These are phyloP conservation scores for Gordius sp. DNA, from an alignment of 2,888 invertebrate species.

Conservation along the genomic window DNA sequence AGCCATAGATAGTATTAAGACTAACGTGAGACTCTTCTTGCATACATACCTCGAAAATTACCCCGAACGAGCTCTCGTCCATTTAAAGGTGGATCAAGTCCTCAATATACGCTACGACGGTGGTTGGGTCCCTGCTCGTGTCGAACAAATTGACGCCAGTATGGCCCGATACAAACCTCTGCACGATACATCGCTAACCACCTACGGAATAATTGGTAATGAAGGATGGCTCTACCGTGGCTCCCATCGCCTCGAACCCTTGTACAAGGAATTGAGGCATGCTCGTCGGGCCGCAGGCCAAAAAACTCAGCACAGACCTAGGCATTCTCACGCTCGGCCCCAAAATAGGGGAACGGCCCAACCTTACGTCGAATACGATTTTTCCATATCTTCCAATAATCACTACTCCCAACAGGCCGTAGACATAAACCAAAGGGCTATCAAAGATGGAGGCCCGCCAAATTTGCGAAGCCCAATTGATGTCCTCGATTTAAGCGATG, in stretches of 20 bases:
- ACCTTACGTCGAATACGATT: too few relatives aligned
- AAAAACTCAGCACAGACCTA: too few relatives aligned
- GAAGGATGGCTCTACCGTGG: background rate
- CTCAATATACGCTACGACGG: background rate
- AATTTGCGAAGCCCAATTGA: too few relatives aligned
- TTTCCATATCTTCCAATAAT: too few relatives aligned
- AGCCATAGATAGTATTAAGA: background rate
- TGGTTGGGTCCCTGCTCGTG: background rate
- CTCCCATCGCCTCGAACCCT: background rate
- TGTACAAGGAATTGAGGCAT: background rate
- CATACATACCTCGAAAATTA: background rate
- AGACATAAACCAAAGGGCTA: too few relatives aligned
- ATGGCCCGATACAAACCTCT: background rate
- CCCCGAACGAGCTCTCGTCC: background rate
- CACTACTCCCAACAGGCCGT: too few relatives aligned
- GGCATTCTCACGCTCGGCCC: too few relatives aligned
- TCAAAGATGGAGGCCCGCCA: too few relatives aligned
- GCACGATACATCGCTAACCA: background rate
- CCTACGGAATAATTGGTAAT: background rate
- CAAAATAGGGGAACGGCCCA: too few relatives aligned
- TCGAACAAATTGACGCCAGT: background rate
- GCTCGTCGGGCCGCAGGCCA: too few relatives aligned
- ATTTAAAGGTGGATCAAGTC: background rate
- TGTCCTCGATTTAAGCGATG: too few relatives aligned
- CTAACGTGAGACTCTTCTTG: background rate